Evolutionary conservation across 64 coral and sea anemone species (phyloP).

Genomic region (Orbicella faveolata): DNA sequence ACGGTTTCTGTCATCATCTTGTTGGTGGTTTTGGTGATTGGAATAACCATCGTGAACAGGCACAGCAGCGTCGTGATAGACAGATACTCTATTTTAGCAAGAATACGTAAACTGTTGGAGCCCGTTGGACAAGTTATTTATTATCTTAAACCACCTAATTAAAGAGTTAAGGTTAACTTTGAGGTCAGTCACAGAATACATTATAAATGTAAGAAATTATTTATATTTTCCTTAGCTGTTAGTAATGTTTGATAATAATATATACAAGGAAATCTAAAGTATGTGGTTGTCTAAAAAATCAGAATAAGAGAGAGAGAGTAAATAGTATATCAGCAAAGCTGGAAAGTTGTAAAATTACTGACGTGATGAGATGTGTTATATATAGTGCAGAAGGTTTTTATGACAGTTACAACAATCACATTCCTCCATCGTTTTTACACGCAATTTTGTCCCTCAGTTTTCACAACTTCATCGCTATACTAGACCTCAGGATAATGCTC

Average conservation of each 20-base stretch:
- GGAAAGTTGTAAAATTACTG: constrained; percentile 2
- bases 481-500: background rate
- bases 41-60: constrained; percentile 6
- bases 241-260: constrained; percentile 8
- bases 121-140: constrained; percentile 16
- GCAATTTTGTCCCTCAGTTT: no score
- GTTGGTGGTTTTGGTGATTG: background rate
- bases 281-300: background rate
- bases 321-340: constrained; percentile 15
- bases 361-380: background rate
- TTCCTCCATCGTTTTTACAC: no score
- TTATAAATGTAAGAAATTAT: background rate
- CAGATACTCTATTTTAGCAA: constrained; percentile 5
- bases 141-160: constrained; percentile 16
- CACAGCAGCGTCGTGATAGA: background rate
- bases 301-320: background rate
- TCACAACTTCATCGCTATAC: no score
- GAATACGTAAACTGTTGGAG: constrained; percentile 19
- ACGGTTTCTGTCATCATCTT: background rate
- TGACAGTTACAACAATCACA: no score
- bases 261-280: background rate
- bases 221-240: constrained; percentile 19
- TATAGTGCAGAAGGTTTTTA: no score
- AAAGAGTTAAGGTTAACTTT: background rate
- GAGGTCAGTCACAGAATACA: background rate